Conservation (phyloP, 2,797 vertebrate species). For the Pseudochirops cupreus region DNA sequence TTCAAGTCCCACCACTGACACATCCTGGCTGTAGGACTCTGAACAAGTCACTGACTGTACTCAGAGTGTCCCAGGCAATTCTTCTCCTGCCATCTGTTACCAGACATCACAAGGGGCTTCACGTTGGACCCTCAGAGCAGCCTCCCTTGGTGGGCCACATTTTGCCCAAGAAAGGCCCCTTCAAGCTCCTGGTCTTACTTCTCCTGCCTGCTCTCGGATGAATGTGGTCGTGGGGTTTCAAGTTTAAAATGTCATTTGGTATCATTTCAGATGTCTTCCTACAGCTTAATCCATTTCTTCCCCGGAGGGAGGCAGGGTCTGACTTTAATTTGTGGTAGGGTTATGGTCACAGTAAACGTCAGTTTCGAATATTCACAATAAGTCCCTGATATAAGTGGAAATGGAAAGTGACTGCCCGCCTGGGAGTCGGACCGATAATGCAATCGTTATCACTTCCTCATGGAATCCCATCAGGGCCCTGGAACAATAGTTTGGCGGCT, state of each 20-base stretch:
- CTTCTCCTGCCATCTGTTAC: not conserved
- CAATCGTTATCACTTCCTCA: constrained; percentile 52
- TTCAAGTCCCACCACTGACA: not conserved
- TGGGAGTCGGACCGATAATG: constrained; percentile 54
- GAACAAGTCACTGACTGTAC: not conserved
- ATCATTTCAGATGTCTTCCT: constrained; percentile 83
- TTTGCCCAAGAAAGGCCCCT: constrained; percentile 70
- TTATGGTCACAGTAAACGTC: constrained; percentile 84
- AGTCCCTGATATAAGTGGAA: constrained; percentile 78
- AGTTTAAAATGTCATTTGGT: constrained; percentile 79
- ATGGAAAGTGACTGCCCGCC: constrained; percentile 76
- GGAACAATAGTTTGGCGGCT: constrained; percentile 9
- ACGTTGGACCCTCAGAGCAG: not conserved
- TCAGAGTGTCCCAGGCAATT: not conserved
- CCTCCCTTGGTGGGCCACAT: constrained; percentile 76
- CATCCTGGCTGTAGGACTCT: not conserved
- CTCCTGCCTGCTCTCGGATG: constrained; percentile 69
- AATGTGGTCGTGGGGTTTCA: constrained; percentile 77
- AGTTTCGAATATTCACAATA: constrained; percentile 79
- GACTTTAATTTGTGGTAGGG: constrained; percentile 86
- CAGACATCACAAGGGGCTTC: not conserved
- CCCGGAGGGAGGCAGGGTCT: constrained; percentile 75
- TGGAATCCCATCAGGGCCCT: constrained; percentile 42
- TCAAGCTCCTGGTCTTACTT: constrained; percentile 81
- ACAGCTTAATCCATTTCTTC: constrained; percentile 79